Evolutionary conservation across 64 coral and sea anemone species (phyloP).

Genomic region (Montipora efflorescens): DNA sequence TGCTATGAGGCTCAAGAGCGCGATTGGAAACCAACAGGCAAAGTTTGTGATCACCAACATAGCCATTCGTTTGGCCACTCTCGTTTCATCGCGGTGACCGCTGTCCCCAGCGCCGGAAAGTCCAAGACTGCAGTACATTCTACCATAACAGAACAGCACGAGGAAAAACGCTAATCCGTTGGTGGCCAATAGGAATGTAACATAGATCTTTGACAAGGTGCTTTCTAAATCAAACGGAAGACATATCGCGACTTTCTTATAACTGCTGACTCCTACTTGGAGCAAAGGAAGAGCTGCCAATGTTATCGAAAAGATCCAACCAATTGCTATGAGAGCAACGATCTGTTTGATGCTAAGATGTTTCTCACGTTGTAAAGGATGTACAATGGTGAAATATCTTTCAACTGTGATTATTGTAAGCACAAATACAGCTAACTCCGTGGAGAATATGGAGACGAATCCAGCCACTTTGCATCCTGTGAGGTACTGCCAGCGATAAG

Average conservation of each 20-base stretch:
- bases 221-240: constrained; percentile 83
- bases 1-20: constrained; percentile 74
- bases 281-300: constrained; percentile 70
- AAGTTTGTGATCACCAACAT: constrained; percentile 84
- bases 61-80: constrained; percentile 76
- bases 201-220: constrained; percentile 61
- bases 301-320: constrained; percentile 70
- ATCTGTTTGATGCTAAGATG: constrained; percentile 67
- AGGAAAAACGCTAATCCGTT: constrained; percentile 74
- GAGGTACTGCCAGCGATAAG: constrained; percentile 75
- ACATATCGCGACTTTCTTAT: constrained; percentile 86
- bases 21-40: constrained; percentile 84
- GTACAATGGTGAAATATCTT: constrained; percentile 83
- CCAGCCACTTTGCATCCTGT: constrained; percentile 75
- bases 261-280: constrained; percentile 59
- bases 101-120: background rate
- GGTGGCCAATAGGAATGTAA: constrained; percentile 76
- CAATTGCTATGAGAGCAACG: constrained; percentile 32
- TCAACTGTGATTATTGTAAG: constrained; percentile 84
- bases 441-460: constrained; percentile 87
- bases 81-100: constrained; percentile 11
- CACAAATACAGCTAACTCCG: constrained; percentile 75
- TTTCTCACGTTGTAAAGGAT: constrained; percentile 63
- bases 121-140: constrained; percentile 82
- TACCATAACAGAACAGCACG: constrained; percentile 76